Conservation (phyloP, 2,113 vertebrate genomes). For the Eurystomus gularis region DNA sequence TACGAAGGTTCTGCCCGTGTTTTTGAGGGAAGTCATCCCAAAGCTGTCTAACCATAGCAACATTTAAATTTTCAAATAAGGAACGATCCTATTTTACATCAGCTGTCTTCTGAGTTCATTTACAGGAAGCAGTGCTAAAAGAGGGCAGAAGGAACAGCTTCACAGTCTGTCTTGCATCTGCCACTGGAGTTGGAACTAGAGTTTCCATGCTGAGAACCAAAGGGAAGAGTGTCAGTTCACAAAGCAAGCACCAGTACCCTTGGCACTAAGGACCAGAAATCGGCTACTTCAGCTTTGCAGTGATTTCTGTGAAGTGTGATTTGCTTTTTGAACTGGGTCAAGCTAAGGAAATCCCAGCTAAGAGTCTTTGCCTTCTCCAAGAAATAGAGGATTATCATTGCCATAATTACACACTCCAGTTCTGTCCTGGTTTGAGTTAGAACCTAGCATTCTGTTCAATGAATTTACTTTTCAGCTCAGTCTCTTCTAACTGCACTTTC, state of each 20-base stretch:
- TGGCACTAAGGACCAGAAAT: not conserved
- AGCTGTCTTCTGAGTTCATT: not conserved
- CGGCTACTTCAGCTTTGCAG: not conserved
- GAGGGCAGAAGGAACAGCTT: not conserved
- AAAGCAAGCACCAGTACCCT: not conserved
- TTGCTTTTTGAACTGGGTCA: not conserved
- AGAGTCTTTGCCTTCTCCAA: not conserved
- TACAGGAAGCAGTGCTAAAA: not conserved
- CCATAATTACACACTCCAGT: not conserved
- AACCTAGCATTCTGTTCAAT: too few relatives aligned
- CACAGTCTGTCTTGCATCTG: not conserved
- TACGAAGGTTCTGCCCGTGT: fast-evolving
- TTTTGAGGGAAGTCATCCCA: not conserved
- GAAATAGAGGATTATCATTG: not conserved
- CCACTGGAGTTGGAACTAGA: not conserved
- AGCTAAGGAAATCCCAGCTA: not conserved
- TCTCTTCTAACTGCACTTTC: too few relatives aligned
- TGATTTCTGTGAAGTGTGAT: not conserved
- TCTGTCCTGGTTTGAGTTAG: not conserved
- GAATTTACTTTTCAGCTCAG: too few relatives aligned
- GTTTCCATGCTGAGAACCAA: not conserved
- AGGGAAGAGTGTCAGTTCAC: not conserved
- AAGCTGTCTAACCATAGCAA: not conserved
- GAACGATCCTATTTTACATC: not conserved
- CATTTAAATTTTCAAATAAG: not conserved